Evolutionary conservation across 1,140 invertebrate genomes (phyloP), one percentile per base, ranked within the genome.

Genomic region (Drosophila sp.): DNA sequence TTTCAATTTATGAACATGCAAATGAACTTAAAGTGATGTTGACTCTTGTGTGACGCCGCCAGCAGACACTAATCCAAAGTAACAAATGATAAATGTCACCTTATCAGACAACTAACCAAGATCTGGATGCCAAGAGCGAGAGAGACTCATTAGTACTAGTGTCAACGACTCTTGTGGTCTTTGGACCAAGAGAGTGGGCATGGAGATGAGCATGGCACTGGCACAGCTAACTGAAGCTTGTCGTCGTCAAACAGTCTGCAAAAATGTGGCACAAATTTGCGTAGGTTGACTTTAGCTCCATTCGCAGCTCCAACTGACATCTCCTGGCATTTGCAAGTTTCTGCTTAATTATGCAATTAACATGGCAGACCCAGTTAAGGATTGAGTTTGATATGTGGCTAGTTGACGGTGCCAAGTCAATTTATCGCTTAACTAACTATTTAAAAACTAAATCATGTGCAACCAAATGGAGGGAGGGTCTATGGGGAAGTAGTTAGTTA

Each of bases 281-380:
- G 78, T 86, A 77, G 82, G 82, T 35, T 56, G 75, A 23, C 7
- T 50, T 5, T 41, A 11, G 40, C 50, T 63, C 30, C 27, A 40
- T 30, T 4, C 4, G 4, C 30, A 30, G 2, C 30, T 30, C 30
- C 30, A 17, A 30, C 4, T 1, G 4, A 30, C 30, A 30, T 25
- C 54, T 58, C 44, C 60, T 47, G 54, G 30, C 72, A 68, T 56
- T 44, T 73, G 47, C 66, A 70, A 68, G 66, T 58, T 72, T 70
- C 66, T 66, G 70, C 80, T 89, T 89, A 87, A 87, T 87, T 87
- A 89, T 76, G 71, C 77, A 87, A 89, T 87, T 87, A 87, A 84
- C 70, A 66, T 66, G 79, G 63, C 68, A 65, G 69, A 47, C 68
- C 44, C 44, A 66, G 56, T 73, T 82, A 72, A 69, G 82, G 72